Evolutionary conservation across 2,113 vertebrate species (phyloP).

Genomic region (Sardina pilchardus): DNA sequence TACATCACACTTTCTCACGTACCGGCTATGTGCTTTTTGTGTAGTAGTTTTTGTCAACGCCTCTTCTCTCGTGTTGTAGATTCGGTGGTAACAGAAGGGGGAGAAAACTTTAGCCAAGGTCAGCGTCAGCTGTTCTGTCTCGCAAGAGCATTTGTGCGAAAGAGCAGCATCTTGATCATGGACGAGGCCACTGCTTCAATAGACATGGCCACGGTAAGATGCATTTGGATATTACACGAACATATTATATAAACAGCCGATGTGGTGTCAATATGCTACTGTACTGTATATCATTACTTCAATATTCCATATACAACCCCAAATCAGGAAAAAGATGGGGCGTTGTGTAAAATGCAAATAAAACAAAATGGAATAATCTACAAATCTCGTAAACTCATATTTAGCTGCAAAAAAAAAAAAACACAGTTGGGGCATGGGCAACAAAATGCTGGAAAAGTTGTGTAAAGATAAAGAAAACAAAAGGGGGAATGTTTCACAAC

Average conservation of each 20-base stretch:
- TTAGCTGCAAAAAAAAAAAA: too few species aligned
- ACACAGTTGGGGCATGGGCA: too few species aligned
- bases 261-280: neutral
- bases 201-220: conserved; percentile 97
- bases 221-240: neutral
- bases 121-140: conserved; percentile 97
- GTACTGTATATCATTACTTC: too few species aligned
- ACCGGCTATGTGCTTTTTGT: neutral
- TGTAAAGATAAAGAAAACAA: too few species aligned
- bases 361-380: too few species aligned
- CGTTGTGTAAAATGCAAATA: too few species aligned
- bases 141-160: conserved; percentile 93
- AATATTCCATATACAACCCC: neutral
- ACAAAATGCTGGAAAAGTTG: too few species aligned
- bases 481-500: too few species aligned
- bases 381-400: too few species aligned
- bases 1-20: neutral
- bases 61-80: conserved; percentile 68
- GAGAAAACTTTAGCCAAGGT: conserved; percentile 97
- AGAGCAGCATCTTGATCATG: conserved; percentile 99
- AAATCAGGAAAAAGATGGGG: neutral
- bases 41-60: neutral
- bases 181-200: conserved; percentile 98
- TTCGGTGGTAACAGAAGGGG: conserved; percentile 91
- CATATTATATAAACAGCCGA: neutral